Percentiles rank a stretch among this genome's conserved stretches.
These are phyloP conservation scores for Homalodisca vitripennis DNA, from an alignment of 1,140 invertebrate genomes.

Conservation along the genomic window DNA sequence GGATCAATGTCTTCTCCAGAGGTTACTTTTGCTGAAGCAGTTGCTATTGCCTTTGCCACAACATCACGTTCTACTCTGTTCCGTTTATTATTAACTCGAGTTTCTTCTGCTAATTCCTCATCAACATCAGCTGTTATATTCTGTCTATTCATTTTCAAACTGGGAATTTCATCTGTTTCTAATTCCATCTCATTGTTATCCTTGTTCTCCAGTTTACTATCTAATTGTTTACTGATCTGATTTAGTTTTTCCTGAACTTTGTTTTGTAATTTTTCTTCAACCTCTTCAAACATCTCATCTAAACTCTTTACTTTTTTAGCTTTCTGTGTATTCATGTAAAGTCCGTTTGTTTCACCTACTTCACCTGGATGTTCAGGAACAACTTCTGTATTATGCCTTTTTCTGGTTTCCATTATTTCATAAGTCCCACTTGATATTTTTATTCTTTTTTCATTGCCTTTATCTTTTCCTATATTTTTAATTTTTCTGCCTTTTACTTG, in stretches of 20 bases:
- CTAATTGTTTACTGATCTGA: neutral
- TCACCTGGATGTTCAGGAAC: too few relatives aligned
- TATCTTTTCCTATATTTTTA: too few relatives aligned
- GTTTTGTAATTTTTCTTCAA: constrained; percentile 19
- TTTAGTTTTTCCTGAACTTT: neutral
- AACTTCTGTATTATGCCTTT: too few relatives aligned
- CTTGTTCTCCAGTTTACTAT: constrained; percentile 15
- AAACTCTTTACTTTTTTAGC: neutral
- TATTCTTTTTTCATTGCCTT: too few relatives aligned
- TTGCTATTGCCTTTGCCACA: neutral
- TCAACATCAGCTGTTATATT: constrained; percentile 56
- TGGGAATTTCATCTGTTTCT: neutral
- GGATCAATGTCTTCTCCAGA: constrained; percentile 60
- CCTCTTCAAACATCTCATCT: neutral
- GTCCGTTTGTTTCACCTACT: too few relatives aligned
- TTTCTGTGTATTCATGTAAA: too few relatives aligned
- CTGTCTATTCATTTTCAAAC: constrained; percentile 50
- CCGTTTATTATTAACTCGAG: constrained; percentile 9
- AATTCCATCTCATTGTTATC: constrained; percentile 11
- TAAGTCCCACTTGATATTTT: too few relatives aligned
- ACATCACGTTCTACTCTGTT: neutral
- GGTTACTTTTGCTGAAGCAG: constrained; percentile 4
- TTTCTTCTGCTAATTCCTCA: constrained; percentile 58
- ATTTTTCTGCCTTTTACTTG: too few relatives aligned
- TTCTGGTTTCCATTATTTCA: too few relatives aligned